Evolutionary conservation across 2,888 invertebrate species (phyloP).

Genomic region (Eristalis arbustorum): DNA sequence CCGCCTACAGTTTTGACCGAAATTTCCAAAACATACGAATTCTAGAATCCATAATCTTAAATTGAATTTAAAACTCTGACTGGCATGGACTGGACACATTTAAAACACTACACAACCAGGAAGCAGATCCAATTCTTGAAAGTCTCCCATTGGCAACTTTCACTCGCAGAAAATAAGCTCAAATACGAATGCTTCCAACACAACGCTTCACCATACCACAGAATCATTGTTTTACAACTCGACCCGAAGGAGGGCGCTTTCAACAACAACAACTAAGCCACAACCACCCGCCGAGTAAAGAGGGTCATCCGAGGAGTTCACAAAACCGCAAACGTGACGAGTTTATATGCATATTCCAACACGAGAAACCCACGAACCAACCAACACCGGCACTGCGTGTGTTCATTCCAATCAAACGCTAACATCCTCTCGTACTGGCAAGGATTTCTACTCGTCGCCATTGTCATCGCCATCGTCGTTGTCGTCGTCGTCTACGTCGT

Average conservation of each 20-base stretch:
- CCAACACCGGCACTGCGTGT: constrained; percentile 49
- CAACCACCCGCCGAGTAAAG: constrained; percentile 30
- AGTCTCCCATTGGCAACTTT: constrained; percentile 47
- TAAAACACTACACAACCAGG: background rate
- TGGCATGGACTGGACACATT: background rate
- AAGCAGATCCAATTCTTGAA: constrained; percentile 50
- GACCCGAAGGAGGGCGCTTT: constrained; percentile 19
- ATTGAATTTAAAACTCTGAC: background rate
- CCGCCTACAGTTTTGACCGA: no score
- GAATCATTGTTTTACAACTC: constrained; percentile 58
- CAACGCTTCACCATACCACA: background rate
- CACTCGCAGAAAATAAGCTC: constrained; percentile 32
- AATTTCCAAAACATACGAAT: no score
- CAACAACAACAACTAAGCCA: constrained; percentile 14
- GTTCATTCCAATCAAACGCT: constrained; percentile 61
- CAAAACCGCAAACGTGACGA: constrained; percentile 69
- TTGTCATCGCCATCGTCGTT: constrained; percentile 8
- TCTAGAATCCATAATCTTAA: no score
- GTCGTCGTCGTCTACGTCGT: constrained; percentile 25
- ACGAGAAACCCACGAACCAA: constrained; percentile 46
- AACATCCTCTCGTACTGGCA: constrained; percentile 50
- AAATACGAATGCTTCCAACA: constrained; percentile 11
- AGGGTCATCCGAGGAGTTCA: constrained; percentile 57
- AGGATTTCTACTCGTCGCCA: constrained; percentile 30
- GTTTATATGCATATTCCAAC: constrained; percentile 64